These are phyloP conservation scores for Phalacrocorax carbo DNA, from an alignment of 2,113 vertebrate species.

Conservation along the genomic window DNA sequence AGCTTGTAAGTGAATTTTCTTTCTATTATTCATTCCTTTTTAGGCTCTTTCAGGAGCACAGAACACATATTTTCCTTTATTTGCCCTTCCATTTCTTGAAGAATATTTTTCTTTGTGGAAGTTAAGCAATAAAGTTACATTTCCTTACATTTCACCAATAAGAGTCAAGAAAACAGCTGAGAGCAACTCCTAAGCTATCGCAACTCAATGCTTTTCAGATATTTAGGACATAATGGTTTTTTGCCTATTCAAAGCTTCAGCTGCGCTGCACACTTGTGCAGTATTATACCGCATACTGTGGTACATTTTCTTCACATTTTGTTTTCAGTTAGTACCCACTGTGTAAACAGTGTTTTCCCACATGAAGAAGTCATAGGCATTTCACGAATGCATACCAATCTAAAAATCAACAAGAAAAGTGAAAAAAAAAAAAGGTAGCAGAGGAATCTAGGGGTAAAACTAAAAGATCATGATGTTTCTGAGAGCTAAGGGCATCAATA, in stretches of 20 bases:
- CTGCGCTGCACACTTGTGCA: background rate
- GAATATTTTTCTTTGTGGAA: constrained; percentile 50
- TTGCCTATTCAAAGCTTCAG: background rate
- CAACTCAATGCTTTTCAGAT: background rate
- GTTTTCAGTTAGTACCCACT: background rate
- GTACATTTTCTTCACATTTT: background rate
- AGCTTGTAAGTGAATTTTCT: constrained; percentile 41
- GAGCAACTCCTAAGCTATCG: background rate
- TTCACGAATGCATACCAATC: background rate
- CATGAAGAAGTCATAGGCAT: background rate
- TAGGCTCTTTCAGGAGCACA: background rate
- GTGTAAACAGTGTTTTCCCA: background rate
- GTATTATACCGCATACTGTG: background rate
- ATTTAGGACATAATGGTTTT: background rate
- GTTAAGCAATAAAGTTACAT: constrained; percentile 23
- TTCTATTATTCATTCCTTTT: background rate
- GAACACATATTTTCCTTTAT: constrained; percentile 16
- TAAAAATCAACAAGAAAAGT: background rate
- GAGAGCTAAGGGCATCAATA: background rate
- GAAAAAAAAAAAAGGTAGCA: background rate
- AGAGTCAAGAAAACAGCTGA: constrained; percentile 4
- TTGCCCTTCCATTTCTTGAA: constrained; percentile 8
- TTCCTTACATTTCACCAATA: constrained; percentile 8
- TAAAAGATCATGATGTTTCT: constrained; percentile 1
- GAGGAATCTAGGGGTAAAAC: background rate